These are phyloP conservation scores for Tragopan temminckii DNA, from an alignment of 2,797 vertebrate genomes.

Conservation along the genomic window DNA sequence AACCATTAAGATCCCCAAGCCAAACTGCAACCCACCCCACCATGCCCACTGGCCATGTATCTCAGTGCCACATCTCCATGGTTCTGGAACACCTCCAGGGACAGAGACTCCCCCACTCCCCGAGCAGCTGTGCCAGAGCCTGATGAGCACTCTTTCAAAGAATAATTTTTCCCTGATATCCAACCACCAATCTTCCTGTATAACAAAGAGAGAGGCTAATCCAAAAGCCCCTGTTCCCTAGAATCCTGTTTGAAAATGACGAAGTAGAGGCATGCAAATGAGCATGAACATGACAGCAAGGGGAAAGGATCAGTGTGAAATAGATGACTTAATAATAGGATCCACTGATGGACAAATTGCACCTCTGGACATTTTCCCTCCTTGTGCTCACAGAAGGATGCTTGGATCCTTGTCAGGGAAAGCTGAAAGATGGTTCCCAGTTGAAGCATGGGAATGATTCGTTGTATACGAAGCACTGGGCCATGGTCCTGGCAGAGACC, in stretches of 20 bases:
- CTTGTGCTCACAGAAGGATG: neutral
- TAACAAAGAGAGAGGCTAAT: neutral
- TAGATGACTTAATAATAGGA: neutral
- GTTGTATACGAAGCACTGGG: neutral
- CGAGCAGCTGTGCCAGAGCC: no score
- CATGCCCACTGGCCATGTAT: no score
- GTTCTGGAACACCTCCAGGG: no score
- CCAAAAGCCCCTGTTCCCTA: neutral
- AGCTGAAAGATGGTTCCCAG: conserved; percentile 72
- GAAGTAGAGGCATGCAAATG: neutral
- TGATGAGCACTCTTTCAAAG: no score
- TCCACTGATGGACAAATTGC: conserved; percentile 39
- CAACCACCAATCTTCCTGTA: no score
- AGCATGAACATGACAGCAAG: neutral
- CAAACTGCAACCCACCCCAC: no score
- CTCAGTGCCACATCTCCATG: no score
- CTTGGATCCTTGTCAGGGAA: conserved; percentile 54
- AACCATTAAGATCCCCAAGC: no score
- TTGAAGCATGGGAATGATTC: conserved; percentile 24
- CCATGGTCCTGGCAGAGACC: conserved; percentile 14
- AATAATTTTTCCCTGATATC: no score
- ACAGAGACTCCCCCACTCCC: no score
- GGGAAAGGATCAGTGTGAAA: neutral
- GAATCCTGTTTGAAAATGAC: neutral
- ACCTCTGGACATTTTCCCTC: neutral